Base-by-base conservation (phyloP, 2,113 vertebrate species). In the Ivindomyrus marchei region DNA sequence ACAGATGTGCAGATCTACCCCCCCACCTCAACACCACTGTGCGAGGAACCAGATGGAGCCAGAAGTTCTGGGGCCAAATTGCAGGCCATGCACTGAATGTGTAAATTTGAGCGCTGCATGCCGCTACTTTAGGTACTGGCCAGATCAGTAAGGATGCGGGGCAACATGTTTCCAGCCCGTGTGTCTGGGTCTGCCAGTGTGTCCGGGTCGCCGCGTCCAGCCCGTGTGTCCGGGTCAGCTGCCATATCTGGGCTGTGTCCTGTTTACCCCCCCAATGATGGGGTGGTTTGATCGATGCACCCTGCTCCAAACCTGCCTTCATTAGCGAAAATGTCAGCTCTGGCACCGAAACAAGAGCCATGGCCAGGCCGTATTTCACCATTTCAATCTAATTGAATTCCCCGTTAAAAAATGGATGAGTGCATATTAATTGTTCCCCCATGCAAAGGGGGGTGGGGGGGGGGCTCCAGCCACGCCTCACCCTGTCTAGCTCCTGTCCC, bases 391-490 rank as follows among this genome's bases (percentile, higher is more conserved):
- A 93, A 93, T 93, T 93, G 92, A 92, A 92, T 91, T 92, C 89
- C 89, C 92, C 50, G 92, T 93, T 93, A 94, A 93, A 88, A 93
- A 93, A 93, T 93, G 93, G 92, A 93, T 93, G 92, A 94, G 92
- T 87, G 91, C 89, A 91, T 92, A 93, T 94, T 93, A 93, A 93
- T 92, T 93, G 92, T 93, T 91, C 90, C 88, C 39, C 91, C 50
- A 89, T 89, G 90, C 90, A 89, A 89, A 85, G 66, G 42, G 27
- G 89, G 77, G 86, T 46, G 45, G 90, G 89, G 83, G 70, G 36
- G 39, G 88, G 62, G 86, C 89, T 90, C 49, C 89, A 91, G 50
- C 80, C 62, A 90, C 3, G 45, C 56, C 74, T 87, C 52, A 10
- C 89, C 31, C 46, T 11, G 62, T 47, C n/a, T 42, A 10, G 46